Evolutionary conservation across 1,140 invertebrate genomes (phyloP).

Genomic region (Drosophila sulfurigaster): DNA sequence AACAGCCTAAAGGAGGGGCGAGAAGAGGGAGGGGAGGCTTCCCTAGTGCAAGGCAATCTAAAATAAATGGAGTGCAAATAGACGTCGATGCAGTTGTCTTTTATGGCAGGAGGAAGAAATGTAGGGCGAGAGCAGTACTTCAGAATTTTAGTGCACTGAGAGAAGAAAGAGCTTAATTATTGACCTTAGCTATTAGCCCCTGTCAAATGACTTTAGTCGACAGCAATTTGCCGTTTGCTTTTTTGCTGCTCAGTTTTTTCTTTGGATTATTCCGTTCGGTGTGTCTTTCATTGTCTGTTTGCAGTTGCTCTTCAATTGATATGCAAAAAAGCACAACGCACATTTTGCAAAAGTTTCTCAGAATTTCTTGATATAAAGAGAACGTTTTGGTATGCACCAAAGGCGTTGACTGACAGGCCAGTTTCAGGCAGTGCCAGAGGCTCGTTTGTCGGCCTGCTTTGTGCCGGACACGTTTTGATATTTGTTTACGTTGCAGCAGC

Average conservation of each 20-base stretch:
- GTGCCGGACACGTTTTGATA: conserved; percentile 64
- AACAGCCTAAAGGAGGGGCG: too few relatives aligned
- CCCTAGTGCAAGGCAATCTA: conserved; percentile 56
- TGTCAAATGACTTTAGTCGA: conserved; percentile 65
- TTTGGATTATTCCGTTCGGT: conserved; percentile 15
- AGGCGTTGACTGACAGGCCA: conserved; percentile 67
- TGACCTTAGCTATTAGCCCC: conserved; percentile 80
- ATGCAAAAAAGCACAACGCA: conserved; percentile 56
- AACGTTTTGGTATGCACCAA: conserved; percentile 67
- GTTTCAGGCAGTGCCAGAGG: conserved; percentile 36
- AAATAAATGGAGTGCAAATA: conserved; percentile 80
- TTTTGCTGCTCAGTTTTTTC: not conserved
- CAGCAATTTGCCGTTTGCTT: conserved; percentile 46
- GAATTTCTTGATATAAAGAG: conserved; percentile 59
- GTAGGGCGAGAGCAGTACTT: conserved; percentile 7
- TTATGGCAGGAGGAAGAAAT: not conserved
- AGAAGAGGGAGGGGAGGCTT: conserved; percentile 2
- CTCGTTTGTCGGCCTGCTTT: conserved; percentile 45
- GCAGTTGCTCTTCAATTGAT: conserved; percentile 46
- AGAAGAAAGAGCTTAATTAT: conserved; percentile 78
- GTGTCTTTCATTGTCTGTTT: conserved; percentile 27
- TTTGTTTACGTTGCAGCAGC: conserved; percentile 71
- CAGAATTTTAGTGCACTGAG: conserved; percentile 51
- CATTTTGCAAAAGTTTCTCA: conserved; percentile 52
- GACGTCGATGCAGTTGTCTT: conserved; percentile 65